Percentiles rank a stretch among this genome's conserved stretches.
These are phyloP conservation scores for Athene cunicularia DNA, from an alignment of 2,113 vertebrate species.

Conservation along the genomic window DNA sequence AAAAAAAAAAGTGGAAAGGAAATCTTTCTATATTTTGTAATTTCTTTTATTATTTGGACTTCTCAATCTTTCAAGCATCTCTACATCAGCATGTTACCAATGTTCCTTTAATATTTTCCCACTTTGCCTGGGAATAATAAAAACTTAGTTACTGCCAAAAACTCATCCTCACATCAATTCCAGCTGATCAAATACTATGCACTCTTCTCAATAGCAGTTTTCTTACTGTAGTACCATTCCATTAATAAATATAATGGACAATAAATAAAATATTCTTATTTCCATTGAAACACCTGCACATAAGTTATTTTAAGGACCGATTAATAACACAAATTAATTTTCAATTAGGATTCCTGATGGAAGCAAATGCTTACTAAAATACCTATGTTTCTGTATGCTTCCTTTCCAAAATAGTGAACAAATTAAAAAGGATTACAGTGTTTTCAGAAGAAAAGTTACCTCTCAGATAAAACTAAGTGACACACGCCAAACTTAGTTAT, in stretches of 20 bases:
- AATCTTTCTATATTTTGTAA: not conserved
- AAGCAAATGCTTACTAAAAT: not conserved
- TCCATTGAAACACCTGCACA: not conserved
- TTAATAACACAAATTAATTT: not conserved
- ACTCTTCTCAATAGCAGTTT: not conserved
- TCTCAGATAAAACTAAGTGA: not conserved
- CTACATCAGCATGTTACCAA: not conserved
- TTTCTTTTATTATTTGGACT: not conserved
- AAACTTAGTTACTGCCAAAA: not conserved
- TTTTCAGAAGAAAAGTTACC: not conserved
- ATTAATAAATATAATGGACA: not conserved
- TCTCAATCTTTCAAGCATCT: not conserved
- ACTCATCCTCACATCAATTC: not conserved
- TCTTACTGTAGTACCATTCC: not conserved
- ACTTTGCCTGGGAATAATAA: not conserved
- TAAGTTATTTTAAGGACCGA: not conserved
- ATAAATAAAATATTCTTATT: not conserved
- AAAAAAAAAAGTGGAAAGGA: not conserved
- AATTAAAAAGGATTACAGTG: not conserved
- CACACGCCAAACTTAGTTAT: not conserved
- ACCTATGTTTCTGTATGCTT: fast-evolving
- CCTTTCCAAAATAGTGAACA: not conserved
- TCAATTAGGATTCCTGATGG: not conserved
- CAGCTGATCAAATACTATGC: not conserved
- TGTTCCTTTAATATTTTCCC: not conserved